Percentiles rank a stretch among this genome's conserved stretches.
Evolutionary conservation across 2,888 invertebrate genomes (phyloP).

Genomic region (Athalia cordata): DNA sequence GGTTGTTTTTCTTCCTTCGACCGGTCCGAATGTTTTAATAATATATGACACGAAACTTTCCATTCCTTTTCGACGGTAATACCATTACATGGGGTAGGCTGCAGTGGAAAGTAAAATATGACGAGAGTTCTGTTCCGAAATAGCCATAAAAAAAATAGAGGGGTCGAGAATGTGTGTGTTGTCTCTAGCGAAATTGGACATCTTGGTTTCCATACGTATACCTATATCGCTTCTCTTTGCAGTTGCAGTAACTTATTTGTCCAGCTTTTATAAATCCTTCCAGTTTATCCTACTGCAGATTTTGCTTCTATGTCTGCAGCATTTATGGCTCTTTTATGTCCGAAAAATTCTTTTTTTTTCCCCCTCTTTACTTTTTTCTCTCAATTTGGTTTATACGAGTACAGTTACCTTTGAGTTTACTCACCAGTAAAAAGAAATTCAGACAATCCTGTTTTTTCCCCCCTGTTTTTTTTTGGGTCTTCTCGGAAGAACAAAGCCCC

Average conservation of each 20-base stretch:
- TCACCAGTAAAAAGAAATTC: conserved; percentile 5
- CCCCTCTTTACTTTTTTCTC: neutral
- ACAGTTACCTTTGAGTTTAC: conserved; percentile 6
- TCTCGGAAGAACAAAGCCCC: too few species aligned
- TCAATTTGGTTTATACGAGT: neutral
- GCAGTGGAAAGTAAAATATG: conserved; percentile 41
- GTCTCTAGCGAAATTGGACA: conserved; percentile 38
- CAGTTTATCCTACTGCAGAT: conserved; percentile 1
- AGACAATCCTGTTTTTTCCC: neutral
- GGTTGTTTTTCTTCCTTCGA: neutral
- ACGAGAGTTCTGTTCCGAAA: conserved; percentile 15
- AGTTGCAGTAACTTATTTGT: conserved; percentile 39
- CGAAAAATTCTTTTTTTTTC: neutral
- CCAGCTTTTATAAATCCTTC: conserved; percentile 31
- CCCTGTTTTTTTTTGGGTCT: too few species aligned
- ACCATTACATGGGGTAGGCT: conserved; percentile 10
- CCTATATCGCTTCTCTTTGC: too few species aligned
- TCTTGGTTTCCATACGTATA: too few species aligned
- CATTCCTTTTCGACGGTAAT: conserved; percentile 32
- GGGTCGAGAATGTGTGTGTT: conserved; percentile 23
- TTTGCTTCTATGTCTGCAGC: conserved; percentile 3
- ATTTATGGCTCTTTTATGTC: neutral
- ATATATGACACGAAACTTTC: conserved; percentile 22
- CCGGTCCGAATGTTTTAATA: conserved; percentile 21
- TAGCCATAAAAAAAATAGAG: conserved; percentile 20